These are phyloP conservation scores for Nothocercus nigrocapillus DNA, from an alignment of 2,113 vertebrate species.

Conservation along the genomic window DNA sequence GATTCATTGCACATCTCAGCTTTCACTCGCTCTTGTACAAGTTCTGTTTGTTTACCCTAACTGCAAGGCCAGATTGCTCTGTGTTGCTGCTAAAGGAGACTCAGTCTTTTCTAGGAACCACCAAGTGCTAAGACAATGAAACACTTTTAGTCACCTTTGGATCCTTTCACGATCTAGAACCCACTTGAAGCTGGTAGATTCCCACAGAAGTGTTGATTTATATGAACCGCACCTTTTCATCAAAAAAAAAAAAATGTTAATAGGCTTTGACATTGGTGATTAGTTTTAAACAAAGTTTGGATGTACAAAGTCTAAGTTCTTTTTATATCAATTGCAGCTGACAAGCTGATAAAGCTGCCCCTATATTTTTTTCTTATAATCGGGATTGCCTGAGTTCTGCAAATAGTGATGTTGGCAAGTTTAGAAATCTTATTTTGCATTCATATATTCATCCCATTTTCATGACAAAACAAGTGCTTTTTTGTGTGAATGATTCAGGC, in stretches of 20 bases:
- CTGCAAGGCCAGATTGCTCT: not conserved
- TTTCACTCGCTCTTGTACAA: not conserved
- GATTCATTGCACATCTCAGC: not conserved
- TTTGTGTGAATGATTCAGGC: constrained; percentile 21
- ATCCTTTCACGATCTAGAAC: not conserved
- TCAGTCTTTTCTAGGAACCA: not conserved
- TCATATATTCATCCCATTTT: constrained; percentile 51
- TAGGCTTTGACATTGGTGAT: not conserved
- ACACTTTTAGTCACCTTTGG: not conserved
- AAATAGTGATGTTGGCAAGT: not conserved
- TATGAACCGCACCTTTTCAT: not conserved
- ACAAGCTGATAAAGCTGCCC: not conserved
- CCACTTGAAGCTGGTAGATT: not conserved
- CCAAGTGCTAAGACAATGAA: not conserved
- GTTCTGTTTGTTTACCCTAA: not conserved
- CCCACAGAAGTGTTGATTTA: not conserved
- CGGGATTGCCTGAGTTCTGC: not conserved
- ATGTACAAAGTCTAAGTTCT: not conserved
- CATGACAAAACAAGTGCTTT: constrained; percentile 20
- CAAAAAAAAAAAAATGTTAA: not conserved
- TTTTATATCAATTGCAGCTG: not conserved
- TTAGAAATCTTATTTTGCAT: constrained; percentile 3
- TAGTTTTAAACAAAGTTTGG: not conserved
- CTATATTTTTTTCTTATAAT: not conserved
- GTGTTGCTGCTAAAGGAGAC: fast-evolving